phyloP scores from a whole-genome alignment of 2,113 vertebrate species.

The Thamnaconus septentrionalis region DNA sequence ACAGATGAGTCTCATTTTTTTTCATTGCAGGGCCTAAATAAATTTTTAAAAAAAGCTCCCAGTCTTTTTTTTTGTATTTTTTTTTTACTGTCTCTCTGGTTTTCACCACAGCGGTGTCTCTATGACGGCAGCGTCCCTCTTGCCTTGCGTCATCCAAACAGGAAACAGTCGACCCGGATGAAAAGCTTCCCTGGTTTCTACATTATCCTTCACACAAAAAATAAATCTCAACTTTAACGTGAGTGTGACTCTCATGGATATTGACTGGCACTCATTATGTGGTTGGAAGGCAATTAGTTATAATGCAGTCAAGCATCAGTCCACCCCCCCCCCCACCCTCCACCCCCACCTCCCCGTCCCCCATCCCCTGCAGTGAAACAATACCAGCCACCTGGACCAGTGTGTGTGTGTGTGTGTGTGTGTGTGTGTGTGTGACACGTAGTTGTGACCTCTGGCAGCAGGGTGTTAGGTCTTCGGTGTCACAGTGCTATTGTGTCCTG shows the following conservation, averaged over 20 bases:
- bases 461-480: slow-evolving; percentile 63
- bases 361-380: slow-evolving; percentile 21
- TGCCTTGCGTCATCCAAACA: no score
- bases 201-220: no score
- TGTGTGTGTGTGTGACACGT: slow-evolving; percentile 35
- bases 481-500: slow-evolving; percentile 61
- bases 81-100: no score
- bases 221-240: not conserved
- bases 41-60: no score
- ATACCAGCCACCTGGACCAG: slow-evolving; percentile 60
- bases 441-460: slow-evolving; percentile 66
- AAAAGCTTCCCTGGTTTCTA: no score
- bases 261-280: slow-evolving; percentile 25
- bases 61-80: no score
- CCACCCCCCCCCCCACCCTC: no score
- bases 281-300: slow-evolving; percentile 30
- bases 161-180: no score
- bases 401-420: slow-evolving; percentile 24
- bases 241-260: slow-evolving; percentile 22
- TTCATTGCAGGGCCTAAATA: no score
- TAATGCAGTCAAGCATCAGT: slow-evolving; percentile 20
- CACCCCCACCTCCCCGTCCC: not conserved
- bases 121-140: no score
- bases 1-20: no score
- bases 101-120: no score